These are phyloP conservation scores for Chamaetylas fuelleborni DNA, from an alignment of 2,113 vertebrate species.

Conservation along the genomic window DNA sequence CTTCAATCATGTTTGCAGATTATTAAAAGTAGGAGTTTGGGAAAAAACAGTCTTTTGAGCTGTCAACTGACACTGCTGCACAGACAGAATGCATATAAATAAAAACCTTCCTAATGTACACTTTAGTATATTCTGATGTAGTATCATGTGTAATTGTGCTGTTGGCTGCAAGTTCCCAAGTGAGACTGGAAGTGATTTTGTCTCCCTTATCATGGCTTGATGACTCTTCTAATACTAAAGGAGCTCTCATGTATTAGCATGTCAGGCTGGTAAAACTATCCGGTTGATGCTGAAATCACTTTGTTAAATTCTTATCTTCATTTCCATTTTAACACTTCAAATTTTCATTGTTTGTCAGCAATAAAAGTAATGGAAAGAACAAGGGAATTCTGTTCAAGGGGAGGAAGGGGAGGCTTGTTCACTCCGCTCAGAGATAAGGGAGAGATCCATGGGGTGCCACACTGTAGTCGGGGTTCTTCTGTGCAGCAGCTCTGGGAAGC, in stretches of 20 bases:
- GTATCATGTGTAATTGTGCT: neutral
- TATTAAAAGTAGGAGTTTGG: constrained; percentile 55
- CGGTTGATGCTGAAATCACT: constrained; percentile 17
- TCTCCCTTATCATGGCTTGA: neutral
- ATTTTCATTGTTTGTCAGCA: neutral
- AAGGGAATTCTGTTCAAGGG: neutral
- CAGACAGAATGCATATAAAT: constrained; percentile 1
- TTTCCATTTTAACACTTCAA: neutral
- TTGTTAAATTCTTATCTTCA: constrained; percentile 7
- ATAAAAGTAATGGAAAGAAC: neutral
- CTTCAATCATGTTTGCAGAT: constrained; percentile 37
- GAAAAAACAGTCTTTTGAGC: constrained; percentile 32
- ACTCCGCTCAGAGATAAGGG: fast-evolving
- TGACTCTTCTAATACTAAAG: constrained; percentile 20
- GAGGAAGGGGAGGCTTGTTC: neutral
- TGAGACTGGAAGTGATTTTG: constrained; percentile 45
- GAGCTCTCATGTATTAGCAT: neutral
- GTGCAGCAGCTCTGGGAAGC: neutral
- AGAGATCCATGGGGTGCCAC: fast-evolving
- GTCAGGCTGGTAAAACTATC: neutral
- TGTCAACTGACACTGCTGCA: constrained; percentile 4
- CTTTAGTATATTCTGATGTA: constrained; percentile 9
- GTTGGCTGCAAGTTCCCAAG: constrained; percentile 29
- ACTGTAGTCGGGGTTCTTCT: fast-evolving
- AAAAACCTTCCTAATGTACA: neutral